A percentile compares a stretch with the other conserved stretches of the same genome.
These are phyloP conservation scores for Chelonus formosanus DNA, from an alignment of 2,888 invertebrate genomes.

Conservation along the genomic window DNA sequence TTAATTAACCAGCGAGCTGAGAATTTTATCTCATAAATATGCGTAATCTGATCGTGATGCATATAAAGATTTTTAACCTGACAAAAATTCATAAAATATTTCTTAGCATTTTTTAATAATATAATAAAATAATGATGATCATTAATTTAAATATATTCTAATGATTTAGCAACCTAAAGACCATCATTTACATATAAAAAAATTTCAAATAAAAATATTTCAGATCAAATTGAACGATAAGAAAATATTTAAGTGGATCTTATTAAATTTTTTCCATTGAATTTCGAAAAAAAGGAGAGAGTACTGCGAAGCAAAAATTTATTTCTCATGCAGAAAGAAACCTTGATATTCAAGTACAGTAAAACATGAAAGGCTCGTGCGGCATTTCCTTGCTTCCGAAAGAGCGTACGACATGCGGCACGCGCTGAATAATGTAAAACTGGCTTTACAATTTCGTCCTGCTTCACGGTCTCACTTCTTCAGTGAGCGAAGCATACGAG, in stretches of 20 bases:
- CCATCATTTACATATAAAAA: too few relatives aligned
- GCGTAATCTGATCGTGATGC: too few relatives aligned
- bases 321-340: slow-evolving; percentile 29
- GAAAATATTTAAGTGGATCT: background rate
- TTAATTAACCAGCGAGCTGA: too few relatives aligned
- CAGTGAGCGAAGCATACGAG: slow-evolving; percentile 11
- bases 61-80: too few relatives aligned
- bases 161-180: too few relatives aligned
- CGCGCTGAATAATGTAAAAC: slow-evolving; percentile 54
- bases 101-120: too few relatives aligned
- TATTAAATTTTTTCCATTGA: slow-evolving; percentile 1
- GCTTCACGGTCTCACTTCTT: slow-evolving; percentile 22
- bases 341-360: slow-evolving; percentile 35
- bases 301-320: slow-evolving; percentile 28
- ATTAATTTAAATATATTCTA: too few relatives aligned
- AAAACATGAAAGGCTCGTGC: slow-evolving; percentile 28
- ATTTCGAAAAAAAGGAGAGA: slow-evolving; percentile 24
- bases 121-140: too few relatives aligned
- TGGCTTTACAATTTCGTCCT: slow-evolving; percentile 54
- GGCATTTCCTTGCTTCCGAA: slow-evolving; percentile 34
- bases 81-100: too few relatives aligned
- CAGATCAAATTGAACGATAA: background rate
- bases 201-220: background rate
- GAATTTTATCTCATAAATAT: too few relatives aligned
- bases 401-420: slow-evolving; percentile 27